phyloP scores from a whole-genome alignment of 2,113 vertebrate genomes.

The Oreochromis niloticus region DNA sequence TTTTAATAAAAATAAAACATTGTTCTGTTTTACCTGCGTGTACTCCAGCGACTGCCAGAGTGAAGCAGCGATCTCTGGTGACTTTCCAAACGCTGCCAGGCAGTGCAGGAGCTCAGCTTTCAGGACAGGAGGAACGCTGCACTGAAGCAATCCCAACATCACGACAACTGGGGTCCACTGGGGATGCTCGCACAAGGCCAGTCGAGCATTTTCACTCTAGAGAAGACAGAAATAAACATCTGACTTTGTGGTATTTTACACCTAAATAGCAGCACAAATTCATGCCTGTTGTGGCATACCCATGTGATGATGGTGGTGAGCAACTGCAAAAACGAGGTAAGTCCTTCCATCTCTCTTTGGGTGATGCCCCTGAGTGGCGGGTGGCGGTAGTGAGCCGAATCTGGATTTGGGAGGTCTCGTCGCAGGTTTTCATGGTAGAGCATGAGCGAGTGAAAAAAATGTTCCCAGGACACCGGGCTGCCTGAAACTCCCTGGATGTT shows the following conservation, averaged over 20 bases:
- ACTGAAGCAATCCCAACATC: slow-evolving; percentile 91
- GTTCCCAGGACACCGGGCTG: slow-evolving; percentile 95
- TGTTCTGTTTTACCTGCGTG: slow-evolving; percentile 75
- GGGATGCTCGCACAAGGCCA: slow-evolving; percentile 94
- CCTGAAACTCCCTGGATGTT: slow-evolving; percentile 88
- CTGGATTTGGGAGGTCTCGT: slow-evolving; percentile 86
- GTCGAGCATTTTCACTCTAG: slow-evolving; percentile 93
- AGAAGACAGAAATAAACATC: not conserved
- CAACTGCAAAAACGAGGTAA: slow-evolving; percentile 88
- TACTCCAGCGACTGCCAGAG: slow-evolving; percentile 98
- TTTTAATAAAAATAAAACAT: not conserved
- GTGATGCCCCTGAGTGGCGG: slow-evolving; percentile 91
- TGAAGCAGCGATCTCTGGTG: slow-evolving; percentile 92
- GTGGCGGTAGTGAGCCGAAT: slow-evolving; percentile 88
- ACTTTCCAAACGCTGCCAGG: slow-evolving; percentile 90
- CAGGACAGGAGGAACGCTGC: slow-evolving; percentile 87
- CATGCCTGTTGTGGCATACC: slow-evolving; percentile 67
- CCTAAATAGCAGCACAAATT: rapidly evolving
- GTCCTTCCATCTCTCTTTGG: slow-evolving; percentile 91
- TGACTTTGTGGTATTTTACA: not conserved
- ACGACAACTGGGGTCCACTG: slow-evolving; percentile 97
- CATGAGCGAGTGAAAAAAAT: slow-evolving; percentile 96
- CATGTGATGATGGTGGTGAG: slow-evolving; percentile 89
- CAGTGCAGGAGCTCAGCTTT: slow-evolving; percentile 87
- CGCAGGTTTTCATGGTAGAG: slow-evolving; percentile 94